Evolutionary conservation across 2,113 vertebrate species (phyloP), one percentile per base, ranked within the genome.

Genomic region (Nerophis lumbriciformis): DNA sequence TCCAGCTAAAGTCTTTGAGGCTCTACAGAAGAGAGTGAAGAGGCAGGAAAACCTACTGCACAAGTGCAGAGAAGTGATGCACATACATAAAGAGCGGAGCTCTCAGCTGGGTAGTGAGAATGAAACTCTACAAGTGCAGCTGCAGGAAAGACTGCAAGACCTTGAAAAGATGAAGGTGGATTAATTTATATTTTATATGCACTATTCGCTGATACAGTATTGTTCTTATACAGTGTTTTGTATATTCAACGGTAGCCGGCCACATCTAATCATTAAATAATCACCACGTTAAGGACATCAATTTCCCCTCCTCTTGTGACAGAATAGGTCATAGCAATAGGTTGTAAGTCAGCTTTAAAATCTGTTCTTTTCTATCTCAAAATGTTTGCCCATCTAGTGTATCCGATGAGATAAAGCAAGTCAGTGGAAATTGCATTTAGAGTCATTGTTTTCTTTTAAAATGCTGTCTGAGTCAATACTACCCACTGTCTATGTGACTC

Each of bases 131-230:
- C 96, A 98, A 62, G 92, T 95, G 36, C 96, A 98, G 75, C 89
- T 99, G 49, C 93, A 95, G 56, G 96, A 97, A 72, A 91, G 95
- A 42, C 91, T 98, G 71, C 94, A 96, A 72, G 95, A 99, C 61
- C 88, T 99, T 70, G 96, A 99, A 72, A 99, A 96, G 80, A 94
- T 93, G 44, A 99, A 98, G 93, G 97, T 97, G 73, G 13, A 16
- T 11, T 36, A 47, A 1, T 6, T n/a, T 2, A 35, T 37, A 44
- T 58, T 39, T 16, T 8, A 13, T 53, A 35, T 53, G 5, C 19
- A 2, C 6, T 11, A 35, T 35, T 13, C 6, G 8, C 11, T 35
- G 51, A 53, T 12, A 35, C 19, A 13, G 21, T 53, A 28, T 11
- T 42, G 39, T 42, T 8, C 10, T 9, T 9, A 42, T 42, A 42